Conservation (phyloP, 2,888 invertebrate species). For the Caenorhabditis sp. region DNA sequence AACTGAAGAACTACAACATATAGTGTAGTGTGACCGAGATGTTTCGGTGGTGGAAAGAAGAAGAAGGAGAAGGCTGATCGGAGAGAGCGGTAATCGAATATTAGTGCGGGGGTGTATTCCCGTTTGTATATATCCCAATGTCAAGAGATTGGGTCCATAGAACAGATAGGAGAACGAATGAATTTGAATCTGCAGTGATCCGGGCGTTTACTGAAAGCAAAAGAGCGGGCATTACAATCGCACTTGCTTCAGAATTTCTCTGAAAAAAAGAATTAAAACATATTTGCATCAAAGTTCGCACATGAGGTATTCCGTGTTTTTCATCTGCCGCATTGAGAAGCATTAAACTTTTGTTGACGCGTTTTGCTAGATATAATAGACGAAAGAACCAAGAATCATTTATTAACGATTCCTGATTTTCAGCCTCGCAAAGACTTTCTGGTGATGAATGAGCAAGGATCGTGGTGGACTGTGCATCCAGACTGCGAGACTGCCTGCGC, state of each 20-base stretch:
- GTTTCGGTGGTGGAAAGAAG: conserved; percentile 15
- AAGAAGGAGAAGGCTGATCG: background rate
- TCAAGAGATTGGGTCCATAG: conserved; percentile 1
- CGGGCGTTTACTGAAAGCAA: no score
- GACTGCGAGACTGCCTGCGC: conserved; percentile 71
- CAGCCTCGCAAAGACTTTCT: conserved; percentile 75
- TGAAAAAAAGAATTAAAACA: conserved; percentile 3
- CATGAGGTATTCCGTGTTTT: conserved; percentile 13
- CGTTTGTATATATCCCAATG: conserved; percentile 20
- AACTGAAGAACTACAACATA: conserved; percentile 30
- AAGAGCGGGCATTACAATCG: no score
- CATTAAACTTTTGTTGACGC: background rate
- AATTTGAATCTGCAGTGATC: background rate
- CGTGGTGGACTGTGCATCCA: conserved; percentile 76
- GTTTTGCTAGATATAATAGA: no score
- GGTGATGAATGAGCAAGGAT: conserved; percentile 74
- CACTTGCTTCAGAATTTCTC: no score
- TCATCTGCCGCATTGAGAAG: conserved; percentile 4
- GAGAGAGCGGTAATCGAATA: conserved; percentile 31
- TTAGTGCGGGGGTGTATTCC: conserved; percentile 13
- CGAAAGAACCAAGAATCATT: conserved; percentile 6
- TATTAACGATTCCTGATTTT: conserved; percentile 40
- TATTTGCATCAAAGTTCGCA: conserved; percentile 7
- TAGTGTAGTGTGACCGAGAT: conserved; percentile 24
- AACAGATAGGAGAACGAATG: conserved; percentile 6